Evolutionary conservation across 2,797 vertebrate species (phyloP).

Genomic region (Brotula barbata): DNA sequence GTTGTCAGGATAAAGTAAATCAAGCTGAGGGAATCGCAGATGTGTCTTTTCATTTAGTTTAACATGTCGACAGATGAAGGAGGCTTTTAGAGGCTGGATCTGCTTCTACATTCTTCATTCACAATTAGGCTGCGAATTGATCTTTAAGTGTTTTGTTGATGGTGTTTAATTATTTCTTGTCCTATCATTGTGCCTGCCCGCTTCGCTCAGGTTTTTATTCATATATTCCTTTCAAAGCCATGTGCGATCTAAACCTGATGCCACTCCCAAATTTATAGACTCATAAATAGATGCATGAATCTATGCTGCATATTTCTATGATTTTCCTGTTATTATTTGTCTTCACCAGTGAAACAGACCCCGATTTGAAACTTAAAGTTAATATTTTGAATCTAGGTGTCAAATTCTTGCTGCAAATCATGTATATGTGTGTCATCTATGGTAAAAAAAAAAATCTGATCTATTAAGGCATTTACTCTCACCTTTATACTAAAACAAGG

Average conservation of each 20-base stretch:
- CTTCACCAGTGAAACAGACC: too few relatives aligned
- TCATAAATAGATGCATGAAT: too few relatives aligned
- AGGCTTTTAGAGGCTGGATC: slow-evolving; percentile 37
- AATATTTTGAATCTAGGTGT: too few relatives aligned
- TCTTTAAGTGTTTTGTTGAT: slow-evolving; percentile 35
- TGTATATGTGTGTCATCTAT: slow-evolving; percentile 27
- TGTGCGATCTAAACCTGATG: not conserved
- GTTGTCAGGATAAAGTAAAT: slow-evolving; percentile 69
- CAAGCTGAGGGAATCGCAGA: slow-evolving; percentile 52
- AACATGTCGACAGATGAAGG: slow-evolving; percentile 47
- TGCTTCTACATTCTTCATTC: slow-evolving; percentile 28
- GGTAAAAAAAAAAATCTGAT: slow-evolving; percentile 20
- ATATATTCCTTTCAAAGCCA: not conserved
- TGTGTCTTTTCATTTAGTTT: slow-evolving; percentile 33
- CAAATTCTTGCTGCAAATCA: too few relatives aligned
- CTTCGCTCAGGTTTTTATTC: not conserved
- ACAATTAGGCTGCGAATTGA: slow-evolving; percentile 20
- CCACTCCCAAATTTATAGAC: not conserved
- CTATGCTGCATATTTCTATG: too few relatives aligned
- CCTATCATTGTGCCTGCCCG: slow-evolving; percentile 19
- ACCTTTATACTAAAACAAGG: slow-evolving; percentile 41
- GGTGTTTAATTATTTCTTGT: slow-evolving; percentile 45
- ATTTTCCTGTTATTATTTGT: too few relatives aligned
- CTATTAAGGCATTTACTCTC: slow-evolving; percentile 22
- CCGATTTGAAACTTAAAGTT: too few relatives aligned